Percentiles rank a stretch among this genome's conserved stretches.
Conservation (phyloP, 1,140 invertebrate genomes). For the Drosophila nasuta region DNA sequence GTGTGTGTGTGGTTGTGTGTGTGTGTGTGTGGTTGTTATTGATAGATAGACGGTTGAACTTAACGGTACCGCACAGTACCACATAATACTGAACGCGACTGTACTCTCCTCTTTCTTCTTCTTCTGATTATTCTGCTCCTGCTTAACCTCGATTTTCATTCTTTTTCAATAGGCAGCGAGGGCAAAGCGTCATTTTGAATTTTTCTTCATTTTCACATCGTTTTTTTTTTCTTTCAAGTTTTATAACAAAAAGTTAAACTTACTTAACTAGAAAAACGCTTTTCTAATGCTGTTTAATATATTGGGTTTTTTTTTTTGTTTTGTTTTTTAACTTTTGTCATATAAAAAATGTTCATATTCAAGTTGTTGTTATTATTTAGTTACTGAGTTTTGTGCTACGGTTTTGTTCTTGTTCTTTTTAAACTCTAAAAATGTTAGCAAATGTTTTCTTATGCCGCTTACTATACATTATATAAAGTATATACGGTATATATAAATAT, state of each 20-base stretch:
- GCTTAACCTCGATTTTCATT: background rate
- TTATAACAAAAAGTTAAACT: conserved; percentile 49
- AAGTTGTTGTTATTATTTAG: conserved; percentile 40
- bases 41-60: background rate
- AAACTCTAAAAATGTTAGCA: conserved; percentile 72
- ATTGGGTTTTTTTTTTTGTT: conserved; percentile 8
- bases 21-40: background rate
- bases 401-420: conserved; percentile 46
- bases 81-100: conserved; percentile 3
- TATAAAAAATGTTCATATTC: conserved; percentile 59
- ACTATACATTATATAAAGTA: conserved; percentile 72
- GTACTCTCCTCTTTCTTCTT: background rate
- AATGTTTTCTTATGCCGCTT: conserved; percentile 53
- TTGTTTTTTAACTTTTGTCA: conserved; percentile 39
- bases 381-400: conserved; percentile 71
- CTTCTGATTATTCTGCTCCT: no score
- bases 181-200: conserved; percentile 4
- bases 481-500: conserved; percentile 68
- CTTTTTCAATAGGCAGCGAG: conserved; percentile 1
- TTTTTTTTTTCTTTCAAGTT: conserved; percentile 15
- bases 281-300: conserved; percentile 55
- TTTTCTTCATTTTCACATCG: conserved; percentile 12
- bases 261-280: conserved; percentile 69
- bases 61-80: conserved; percentile 9
- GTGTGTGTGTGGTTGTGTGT: no score